These are phyloP conservation scores for Desoria tigrina DNA, from an alignment of 2,888 invertebrate genomes.

Conservation along the genomic window DNA sequence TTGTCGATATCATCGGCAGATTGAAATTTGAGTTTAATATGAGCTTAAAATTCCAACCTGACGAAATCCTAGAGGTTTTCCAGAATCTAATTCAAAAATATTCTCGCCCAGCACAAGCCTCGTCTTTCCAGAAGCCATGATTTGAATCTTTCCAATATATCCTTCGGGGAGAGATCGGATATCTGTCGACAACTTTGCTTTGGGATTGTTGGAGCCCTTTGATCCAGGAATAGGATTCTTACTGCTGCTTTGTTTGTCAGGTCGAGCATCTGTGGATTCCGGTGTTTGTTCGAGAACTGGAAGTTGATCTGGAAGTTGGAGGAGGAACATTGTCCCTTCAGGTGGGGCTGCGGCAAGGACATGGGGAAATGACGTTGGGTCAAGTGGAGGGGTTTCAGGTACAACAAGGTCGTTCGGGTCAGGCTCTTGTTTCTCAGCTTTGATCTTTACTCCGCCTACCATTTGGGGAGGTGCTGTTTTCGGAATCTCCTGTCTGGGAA, in stretches of 20 bases:
- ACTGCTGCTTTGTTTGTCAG: background rate
- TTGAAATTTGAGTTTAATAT: background rate
- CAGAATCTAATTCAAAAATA: slow-evolving; percentile 8
- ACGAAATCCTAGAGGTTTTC: slow-evolving; percentile 14
- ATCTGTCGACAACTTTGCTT: background rate
- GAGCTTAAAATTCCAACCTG: background rate
- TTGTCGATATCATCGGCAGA: background rate
- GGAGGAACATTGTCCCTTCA: background rate
- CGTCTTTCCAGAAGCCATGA: slow-evolving; percentile 5
- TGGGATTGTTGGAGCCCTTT: background rate
- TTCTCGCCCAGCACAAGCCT: slow-evolving; percentile 8
- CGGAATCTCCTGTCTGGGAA: background rate
- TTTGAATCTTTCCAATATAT: slow-evolving; percentile 17
- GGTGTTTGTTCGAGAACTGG: slow-evolving; percentile 1
- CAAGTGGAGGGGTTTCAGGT: background rate
- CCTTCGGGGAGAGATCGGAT: slow-evolving; percentile 1
- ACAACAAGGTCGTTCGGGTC: background rate
- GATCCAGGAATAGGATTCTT: background rate
- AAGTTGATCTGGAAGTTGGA: slow-evolving; percentile 7
- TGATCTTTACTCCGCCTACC: background rate
- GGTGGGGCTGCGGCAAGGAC: background rate
- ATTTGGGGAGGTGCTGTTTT: background rate
- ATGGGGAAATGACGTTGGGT: slow-evolving; percentile 6
- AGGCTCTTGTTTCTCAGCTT: background rate
- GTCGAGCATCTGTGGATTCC: background rate